phyloP scores from a whole-genome alignment of 2,797 vertebrate genomes.

The Rhodeus uyekii region DNA sequence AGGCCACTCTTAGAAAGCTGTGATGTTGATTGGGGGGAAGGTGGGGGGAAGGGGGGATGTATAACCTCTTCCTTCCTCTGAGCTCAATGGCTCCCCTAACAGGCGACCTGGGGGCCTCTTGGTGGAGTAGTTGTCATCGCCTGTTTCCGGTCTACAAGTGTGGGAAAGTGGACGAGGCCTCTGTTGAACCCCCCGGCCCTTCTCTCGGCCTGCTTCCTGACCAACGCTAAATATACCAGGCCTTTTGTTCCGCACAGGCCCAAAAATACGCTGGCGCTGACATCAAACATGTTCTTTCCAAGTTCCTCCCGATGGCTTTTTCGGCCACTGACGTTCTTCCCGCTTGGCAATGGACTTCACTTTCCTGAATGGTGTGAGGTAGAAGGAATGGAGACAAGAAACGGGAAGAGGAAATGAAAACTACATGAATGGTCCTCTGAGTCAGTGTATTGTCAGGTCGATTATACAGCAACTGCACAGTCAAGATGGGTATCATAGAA shows the following conservation, averaged over 20 bases:
- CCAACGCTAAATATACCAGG: conserved; percentile 70
- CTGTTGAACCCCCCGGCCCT: conserved; percentile 58
- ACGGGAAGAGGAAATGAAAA: conserved; percentile 46
- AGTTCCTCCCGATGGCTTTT: conserved; percentile 62
- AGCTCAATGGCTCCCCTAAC: conserved; percentile 61
- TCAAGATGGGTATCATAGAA: neutral
- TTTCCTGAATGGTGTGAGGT: conserved; percentile 58
- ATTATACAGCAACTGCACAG: conserved; percentile 20
- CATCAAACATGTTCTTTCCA: conserved; percentile 70
- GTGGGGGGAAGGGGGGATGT: conserved; percentile 37
- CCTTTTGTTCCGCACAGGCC: conserved; percentile 65
- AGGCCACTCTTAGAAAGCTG: conserved; percentile 48
- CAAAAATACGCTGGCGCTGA: conserved; percentile 66
- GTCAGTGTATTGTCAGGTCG: conserved; percentile 40
- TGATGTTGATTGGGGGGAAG: conserved; percentile 35
- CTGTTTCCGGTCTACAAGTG: conserved; percentile 74
- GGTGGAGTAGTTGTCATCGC: conserved; percentile 71
- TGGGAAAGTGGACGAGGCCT: conserved; percentile 76
- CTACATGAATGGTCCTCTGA: conserved; percentile 33
- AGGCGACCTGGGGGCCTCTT: conserved; percentile 66
- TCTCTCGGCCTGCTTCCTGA: conserved; percentile 72
- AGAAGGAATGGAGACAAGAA: conserved; percentile 35
- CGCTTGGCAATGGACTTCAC: conserved; percentile 47
- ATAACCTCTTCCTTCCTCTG: conserved; percentile 73
- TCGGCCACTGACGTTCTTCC: conserved; percentile 63